Evolutionary conservation across 1,140 invertebrate species (phyloP).

Genomic region (Mizuhopecten yessoensis): DNA sequence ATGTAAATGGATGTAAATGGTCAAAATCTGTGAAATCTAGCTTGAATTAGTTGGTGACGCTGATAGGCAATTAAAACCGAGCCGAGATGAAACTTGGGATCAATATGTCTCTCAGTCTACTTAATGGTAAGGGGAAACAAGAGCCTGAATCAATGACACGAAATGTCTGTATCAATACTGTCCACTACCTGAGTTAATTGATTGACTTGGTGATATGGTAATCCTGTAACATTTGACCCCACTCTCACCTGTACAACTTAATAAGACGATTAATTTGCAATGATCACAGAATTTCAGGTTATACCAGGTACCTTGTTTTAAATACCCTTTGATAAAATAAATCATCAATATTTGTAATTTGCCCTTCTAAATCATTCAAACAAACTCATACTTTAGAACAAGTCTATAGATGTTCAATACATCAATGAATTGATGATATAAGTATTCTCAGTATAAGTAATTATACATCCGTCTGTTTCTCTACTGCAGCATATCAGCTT

Average conservation of each 20-base stretch:
- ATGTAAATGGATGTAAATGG: constrained; percentile 39
- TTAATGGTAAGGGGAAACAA: neutral
- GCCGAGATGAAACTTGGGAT: constrained; percentile 22
- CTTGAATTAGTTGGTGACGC: constrained; percentile 30
- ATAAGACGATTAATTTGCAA: neutral
- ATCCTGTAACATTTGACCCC: neutral
- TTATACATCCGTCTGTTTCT: no score
- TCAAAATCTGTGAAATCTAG: constrained; percentile 24
- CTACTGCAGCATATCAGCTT: no score
- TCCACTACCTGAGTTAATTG: neutral
- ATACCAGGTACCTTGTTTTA: neutral
- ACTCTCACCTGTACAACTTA: neutral
- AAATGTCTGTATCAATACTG: constrained; percentile 16
- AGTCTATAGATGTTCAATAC: no score
- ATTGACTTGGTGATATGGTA: neutral
- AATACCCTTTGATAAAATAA: neutral
- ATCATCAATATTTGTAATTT: no score
- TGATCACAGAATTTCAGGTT: neutral
- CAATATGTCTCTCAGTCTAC: neutral
- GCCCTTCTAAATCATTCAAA: no score
- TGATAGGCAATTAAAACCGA: constrained; percentile 19
- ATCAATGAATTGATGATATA: no score
- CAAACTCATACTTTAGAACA: no score
- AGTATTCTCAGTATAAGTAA: no score
- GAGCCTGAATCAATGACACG: neutral